These are phyloP conservation scores for Esox niger DNA, from an alignment of 2,113 vertebrate species.

Conservation along the genomic window DNA sequence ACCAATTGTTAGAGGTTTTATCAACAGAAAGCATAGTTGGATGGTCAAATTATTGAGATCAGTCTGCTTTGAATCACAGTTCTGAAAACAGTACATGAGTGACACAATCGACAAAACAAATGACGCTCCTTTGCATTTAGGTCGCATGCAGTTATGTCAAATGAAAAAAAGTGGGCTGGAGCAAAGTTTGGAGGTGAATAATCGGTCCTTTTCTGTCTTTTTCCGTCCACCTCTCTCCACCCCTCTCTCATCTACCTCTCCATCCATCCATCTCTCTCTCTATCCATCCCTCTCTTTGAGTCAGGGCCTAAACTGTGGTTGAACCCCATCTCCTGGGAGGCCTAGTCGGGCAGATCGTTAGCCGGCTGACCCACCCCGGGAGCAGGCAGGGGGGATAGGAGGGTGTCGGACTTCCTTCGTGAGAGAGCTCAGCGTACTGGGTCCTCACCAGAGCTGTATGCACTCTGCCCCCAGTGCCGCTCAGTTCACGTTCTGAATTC, in stretches of 20 bases:
- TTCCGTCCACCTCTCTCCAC: not conserved
- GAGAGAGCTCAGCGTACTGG: conserved; percentile 45
- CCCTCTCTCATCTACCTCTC: not conserved
- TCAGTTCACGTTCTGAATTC: conserved; percentile 42
- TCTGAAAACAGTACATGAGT: no score
- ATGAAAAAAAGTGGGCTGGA: conserved; percentile 27
- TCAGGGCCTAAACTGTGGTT: conserved; percentile 67
- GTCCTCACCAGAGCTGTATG: conserved; percentile 44
- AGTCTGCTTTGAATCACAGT: no score
- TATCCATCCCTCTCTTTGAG: conserved; percentile 24
- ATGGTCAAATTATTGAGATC: no score
- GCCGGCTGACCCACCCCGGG: conserved; percentile 61
- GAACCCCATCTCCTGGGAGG: conserved; percentile 66
- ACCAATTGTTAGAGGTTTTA: no score
- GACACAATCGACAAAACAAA: not conserved
- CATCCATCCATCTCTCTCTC: conserved; percentile 8
- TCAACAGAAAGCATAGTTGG: no score
- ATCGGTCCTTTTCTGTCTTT: conserved; percentile 14
- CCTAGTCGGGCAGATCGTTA: conserved; percentile 67
- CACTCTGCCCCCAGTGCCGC: conserved; percentile 28
- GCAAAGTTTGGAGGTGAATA: conserved; percentile 34
- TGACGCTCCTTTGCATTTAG: not conserved
- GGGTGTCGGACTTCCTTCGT: conserved; percentile 27
- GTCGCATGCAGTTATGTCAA: not conserved
- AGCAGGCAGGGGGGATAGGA: conserved; percentile 36